phyloP scores from a whole-genome alignment of 1,140 invertebrate genomes.

The Neodiprion pinetum region DNA sequence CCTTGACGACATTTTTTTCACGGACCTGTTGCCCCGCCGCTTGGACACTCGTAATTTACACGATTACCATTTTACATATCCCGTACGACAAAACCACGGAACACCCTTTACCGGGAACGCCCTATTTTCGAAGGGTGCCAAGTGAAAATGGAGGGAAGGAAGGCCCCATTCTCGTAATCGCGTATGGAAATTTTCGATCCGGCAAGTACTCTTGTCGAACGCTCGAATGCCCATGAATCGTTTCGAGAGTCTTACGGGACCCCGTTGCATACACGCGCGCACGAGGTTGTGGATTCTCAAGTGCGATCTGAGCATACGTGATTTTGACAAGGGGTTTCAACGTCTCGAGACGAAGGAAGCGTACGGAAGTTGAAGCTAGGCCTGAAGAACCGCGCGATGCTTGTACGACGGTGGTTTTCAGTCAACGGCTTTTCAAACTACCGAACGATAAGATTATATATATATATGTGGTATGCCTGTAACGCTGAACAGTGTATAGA shows the following conservation, averaged over 20 bases:
- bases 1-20: neutral
- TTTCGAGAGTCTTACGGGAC: neutral
- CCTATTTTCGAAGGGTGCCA: neutral
- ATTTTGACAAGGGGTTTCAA: neutral
- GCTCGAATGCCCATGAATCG: neutral
- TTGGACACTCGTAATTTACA: neutral
- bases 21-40: slow-evolving; percentile 2
- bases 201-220: neutral
- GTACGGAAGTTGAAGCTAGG: too few relatives aligned
- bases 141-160: neutral
- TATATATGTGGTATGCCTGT: neutral
- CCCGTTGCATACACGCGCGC: neutral
- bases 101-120: slow-evolving; percentile 1
- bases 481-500: too few relatives aligned
- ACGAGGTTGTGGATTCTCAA: neutral
- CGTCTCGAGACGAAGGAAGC: neutral
- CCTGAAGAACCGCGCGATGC: neutral
- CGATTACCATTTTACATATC: neutral
- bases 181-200: neutral
- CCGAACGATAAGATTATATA: neutral
- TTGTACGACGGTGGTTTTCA: neutral
- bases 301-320: neutral
- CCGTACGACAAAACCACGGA: neutral
- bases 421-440: neutral
- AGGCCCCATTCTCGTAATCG: neutral